Conservation (phyloP, 2,113 vertebrate genomes). For the Aptenodytes patagonicus region DNA sequence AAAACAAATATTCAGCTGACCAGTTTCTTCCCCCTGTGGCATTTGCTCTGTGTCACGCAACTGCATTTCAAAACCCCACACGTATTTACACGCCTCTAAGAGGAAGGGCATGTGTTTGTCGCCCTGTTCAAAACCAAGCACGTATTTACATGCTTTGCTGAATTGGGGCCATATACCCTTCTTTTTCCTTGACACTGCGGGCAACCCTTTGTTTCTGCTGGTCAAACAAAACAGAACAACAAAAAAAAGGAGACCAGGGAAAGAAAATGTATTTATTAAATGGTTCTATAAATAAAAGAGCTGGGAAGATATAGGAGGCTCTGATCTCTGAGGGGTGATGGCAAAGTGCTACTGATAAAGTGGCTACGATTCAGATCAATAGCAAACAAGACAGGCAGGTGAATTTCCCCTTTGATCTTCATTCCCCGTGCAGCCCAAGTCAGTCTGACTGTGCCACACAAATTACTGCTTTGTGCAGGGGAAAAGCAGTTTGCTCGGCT, state of each 20-base stretch:
- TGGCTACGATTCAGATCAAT: constrained; percentile 58
- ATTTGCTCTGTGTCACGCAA: not conserved
- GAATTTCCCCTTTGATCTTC: constrained; percentile 59
- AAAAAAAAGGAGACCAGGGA: not conserved
- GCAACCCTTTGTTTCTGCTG: constrained; percentile 48
- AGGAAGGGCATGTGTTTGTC: not conserved
- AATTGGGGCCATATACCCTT: constrained; percentile 42
- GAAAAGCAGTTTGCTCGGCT: not conserved
- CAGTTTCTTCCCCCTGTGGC: not conserved
- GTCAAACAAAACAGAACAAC: constrained; percentile 36
- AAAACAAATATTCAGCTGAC: not conserved
- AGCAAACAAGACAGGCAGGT: constrained; percentile 58
- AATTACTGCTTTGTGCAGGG: constrained; percentile 50
- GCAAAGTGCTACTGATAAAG: constrained; percentile 65
- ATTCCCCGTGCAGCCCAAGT: not conserved
- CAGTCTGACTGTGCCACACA: not conserved
- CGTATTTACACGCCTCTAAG: not conserved
- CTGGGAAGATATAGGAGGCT: constrained; percentile 31
- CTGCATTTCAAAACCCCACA: not conserved
- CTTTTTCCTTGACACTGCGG: constrained; percentile 48
- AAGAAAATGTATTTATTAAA: constrained; percentile 64
- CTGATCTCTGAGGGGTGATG: constrained; percentile 61
- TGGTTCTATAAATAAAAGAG: constrained; percentile 67
- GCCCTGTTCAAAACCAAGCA: constrained; percentile 12
- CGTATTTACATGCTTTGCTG: constrained; percentile 30